A percentile compares a stretch with the other conserved stretches of the same genome.
These are phyloP conservation scores for Drosophila barbarae DNA, from an alignment of 2,888 invertebrate genomes.

Conservation along the genomic window DNA sequence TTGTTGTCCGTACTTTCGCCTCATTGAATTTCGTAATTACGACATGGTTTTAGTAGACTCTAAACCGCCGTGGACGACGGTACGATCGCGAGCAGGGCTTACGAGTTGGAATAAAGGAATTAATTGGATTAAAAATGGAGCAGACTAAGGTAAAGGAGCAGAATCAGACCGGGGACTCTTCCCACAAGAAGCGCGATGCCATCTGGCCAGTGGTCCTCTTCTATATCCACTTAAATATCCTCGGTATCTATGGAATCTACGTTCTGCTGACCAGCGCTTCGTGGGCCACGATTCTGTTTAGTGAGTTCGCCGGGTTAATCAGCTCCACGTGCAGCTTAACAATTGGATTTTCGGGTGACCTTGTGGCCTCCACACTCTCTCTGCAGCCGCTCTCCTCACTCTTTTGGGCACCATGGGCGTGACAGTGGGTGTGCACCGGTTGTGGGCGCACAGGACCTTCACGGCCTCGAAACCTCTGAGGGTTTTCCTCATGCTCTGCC, in stretches of 20 bases:
- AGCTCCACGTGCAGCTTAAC: conserved; percentile 6
- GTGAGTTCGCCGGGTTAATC: conserved; percentile 81
- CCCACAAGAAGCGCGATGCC: conserved; percentile 81
- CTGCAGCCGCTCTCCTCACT: conserved; percentile 84
- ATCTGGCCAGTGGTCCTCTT: conserved; percentile 87
- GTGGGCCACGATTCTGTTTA: conserved; percentile 83
- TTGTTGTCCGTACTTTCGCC: conserved; percentile 5
- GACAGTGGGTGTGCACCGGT: conserved; percentile 94
- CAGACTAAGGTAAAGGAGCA: conserved; percentile 7
- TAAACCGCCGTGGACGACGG: conserved; percentile 16
- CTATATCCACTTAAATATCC: conserved; percentile 86
- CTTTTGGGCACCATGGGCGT: conserved; percentile 87
- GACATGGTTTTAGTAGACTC: conserved; percentile 40
- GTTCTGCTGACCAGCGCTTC: conserved; percentile 83
- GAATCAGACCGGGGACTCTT: conserved; percentile 2
- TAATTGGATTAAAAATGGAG: conserved; percentile 1
- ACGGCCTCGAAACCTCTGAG: conserved; percentile 86
- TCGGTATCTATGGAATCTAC: conserved; percentile 85
- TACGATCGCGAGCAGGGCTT: background rate
- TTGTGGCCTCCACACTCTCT: conserved; percentile 78
- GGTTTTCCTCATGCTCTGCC: conserved; percentile 88
- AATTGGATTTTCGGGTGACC: background rate
- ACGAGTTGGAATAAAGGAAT: background rate
- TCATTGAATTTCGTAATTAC: background rate
- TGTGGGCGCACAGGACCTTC: conserved; percentile 95